Conservation (phyloP, 2,113 vertebrate species). For the Gasterosteus nipponicus region DNA sequence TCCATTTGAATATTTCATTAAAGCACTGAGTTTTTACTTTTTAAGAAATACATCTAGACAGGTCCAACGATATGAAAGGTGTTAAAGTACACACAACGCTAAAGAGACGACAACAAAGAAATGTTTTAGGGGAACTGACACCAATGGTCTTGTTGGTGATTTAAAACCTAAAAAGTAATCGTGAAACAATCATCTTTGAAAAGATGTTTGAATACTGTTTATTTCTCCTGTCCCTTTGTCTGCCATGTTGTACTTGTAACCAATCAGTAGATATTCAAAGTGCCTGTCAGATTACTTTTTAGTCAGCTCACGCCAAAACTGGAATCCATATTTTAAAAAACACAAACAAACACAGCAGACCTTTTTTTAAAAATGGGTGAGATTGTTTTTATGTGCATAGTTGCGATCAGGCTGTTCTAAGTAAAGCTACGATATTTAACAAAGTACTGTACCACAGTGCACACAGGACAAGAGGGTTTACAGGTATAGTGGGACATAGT, state of each 20-base stretch:
- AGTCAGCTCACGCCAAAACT: conserved; percentile 68
- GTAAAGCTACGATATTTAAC: conserved; percentile 26
- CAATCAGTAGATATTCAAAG: conserved; percentile 60
- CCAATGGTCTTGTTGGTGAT: conserved; percentile 5
- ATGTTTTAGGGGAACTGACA: not conserved
- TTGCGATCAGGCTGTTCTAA: conserved; percentile 34
- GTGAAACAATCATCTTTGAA: conserved; percentile 30
- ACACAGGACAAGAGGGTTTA: conserved; percentile 36
- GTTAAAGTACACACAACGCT: not conserved
- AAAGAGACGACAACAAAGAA: not conserved
- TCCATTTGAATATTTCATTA: not conserved
- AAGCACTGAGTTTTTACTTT: conserved; percentile 26
- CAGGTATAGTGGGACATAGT: conserved; percentile 29
- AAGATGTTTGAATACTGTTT: conserved; percentile 11
- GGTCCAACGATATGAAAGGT: not conserved
- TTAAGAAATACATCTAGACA: conserved; percentile 1
- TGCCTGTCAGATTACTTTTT: conserved; percentile 66
- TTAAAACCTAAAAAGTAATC: conserved; percentile 15
- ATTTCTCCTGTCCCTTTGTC: not conserved
- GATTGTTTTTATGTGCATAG: conserved; percentile 57
- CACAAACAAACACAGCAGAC: conserved; percentile 45
- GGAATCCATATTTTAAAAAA: conserved; percentile 43
- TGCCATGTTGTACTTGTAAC: conserved; percentile 14
- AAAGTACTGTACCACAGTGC: conserved; percentile 42
- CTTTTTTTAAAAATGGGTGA: conserved; percentile 53